Percentiles rank a stretch among this genome's conserved stretches.
phyloP scores from a whole-genome alignment of 2,113 vertebrate species.

The Meriones unguiculatus region DNA sequence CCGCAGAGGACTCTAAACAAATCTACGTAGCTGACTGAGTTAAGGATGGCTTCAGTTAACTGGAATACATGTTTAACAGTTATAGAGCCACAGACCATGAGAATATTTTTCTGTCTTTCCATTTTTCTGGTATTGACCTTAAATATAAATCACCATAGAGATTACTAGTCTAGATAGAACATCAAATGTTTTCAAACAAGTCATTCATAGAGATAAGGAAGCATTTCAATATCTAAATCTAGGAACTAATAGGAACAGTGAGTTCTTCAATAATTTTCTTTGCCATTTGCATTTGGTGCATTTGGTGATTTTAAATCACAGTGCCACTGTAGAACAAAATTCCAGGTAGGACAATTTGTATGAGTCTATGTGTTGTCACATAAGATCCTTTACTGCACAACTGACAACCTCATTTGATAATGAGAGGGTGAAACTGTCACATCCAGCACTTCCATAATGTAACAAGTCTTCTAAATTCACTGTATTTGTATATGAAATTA shows the following conservation, averaged over 20 bases:
- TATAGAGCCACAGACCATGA: accelerated
- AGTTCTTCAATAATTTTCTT: not conserved
- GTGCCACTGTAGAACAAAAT: not conserved
- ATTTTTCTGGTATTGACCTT: not conserved
- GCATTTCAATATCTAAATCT: not conserved
- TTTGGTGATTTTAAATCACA: not conserved
- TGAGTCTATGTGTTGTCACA: not conserved
- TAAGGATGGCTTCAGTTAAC: not conserved
- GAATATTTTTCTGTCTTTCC: not conserved
- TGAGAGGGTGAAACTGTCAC: not conserved
- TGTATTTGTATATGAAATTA: not conserved
- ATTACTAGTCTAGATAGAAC: not conserved
- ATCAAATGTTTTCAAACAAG: not conserved
- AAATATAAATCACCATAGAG: not conserved
- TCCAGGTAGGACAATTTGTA: not conserved
- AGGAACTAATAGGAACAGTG: not conserved
- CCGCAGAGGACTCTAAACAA: not conserved
- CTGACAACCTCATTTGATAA: not conserved
- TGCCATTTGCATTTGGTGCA: not conserved
- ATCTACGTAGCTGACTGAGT: not conserved
- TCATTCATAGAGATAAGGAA: not conserved
- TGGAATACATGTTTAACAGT: not conserved
- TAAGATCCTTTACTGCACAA: accelerated
- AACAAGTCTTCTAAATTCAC: not conserved
- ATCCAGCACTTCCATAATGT: not conserved